Percentiles rank a stretch among this genome's conserved stretches.
Conservation (phyloP, 2,113 vertebrate species). For the Bujurquina vittata region DNA sequence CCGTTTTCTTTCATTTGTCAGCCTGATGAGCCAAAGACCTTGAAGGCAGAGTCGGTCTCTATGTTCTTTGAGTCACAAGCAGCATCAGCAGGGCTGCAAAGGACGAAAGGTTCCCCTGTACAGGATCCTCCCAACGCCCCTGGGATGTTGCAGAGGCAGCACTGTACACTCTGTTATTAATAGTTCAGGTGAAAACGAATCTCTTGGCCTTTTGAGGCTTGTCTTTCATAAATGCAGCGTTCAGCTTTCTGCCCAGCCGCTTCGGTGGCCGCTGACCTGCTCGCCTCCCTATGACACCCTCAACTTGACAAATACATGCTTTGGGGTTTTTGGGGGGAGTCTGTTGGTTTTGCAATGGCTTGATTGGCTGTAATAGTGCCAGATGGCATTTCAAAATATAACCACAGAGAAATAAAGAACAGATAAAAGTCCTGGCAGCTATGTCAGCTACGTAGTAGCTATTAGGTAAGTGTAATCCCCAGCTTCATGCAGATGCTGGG, state of each 20-base stretch:
- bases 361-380: background rate
- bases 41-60: background rate
- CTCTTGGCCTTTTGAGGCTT: slow-evolving; percentile 26
- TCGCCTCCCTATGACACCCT: background rate
- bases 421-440: background rate
- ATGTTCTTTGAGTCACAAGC: background rate
- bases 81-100: slow-evolving; percentile 18
- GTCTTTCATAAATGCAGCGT: background rate
- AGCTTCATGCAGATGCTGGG: background rate
- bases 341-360: background rate
- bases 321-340: background rate
- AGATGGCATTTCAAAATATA: background rate
- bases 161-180: slow-evolving; percentile 34
- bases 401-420: background rate
- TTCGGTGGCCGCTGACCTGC: background rate
- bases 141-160: slow-evolving; percentile 28
- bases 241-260: background rate
- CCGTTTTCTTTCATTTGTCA: background rate
- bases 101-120: slow-evolving; percentile 15
- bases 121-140: slow-evolving; percentile 24
- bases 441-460: background rate
- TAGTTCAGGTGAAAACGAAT: slow-evolving; percentile 60
- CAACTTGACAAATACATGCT: slow-evolving; percentile 9
- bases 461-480: slow-evolving; percentile 1
- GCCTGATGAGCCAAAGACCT: slow-evolving; percentile 7